Evolutionary conservation across 1,140 invertebrate genomes (phyloP), one percentile per base, ranked within the genome.

Genomic region (Neodiprion pinetum): DNA sequence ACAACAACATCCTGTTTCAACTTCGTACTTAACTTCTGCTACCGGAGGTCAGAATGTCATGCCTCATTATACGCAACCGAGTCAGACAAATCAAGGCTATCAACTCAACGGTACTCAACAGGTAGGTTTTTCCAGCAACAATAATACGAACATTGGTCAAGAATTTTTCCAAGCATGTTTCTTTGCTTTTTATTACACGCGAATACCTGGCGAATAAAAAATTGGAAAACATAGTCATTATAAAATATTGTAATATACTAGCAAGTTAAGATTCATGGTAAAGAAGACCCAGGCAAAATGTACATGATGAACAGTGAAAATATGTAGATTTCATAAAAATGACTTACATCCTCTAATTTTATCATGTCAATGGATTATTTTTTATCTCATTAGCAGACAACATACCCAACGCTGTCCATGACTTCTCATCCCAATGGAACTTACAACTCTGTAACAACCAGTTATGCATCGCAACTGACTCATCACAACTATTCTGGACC

Each of bases 31-130:
- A 47, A 80, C 85, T 49, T 85, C 84, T 67, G 81, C 80, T 23
- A 61, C 11, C 0, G n/a, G 11, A 9, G 86, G 81, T 78, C 87
- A 89, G 77, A 86, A 76, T 71, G 82, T 82, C 14, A 80, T 88
- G 72, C 76, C 86, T 68, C 86, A 85, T 80, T 88, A 88, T 67
- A 86, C 82, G 73, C 86, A 88, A 77, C 75, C 87, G 49, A 75
- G 73, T 48, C 83, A 84, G 67, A 81, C 82, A 67, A 80, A 81
- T 73, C 85, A 85, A 74, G 83, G 74, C 77, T 88, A 80, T 82
- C 86, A 87, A 76, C 79, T 86, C 23, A 88, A 88, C 73, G 87
- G 87, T 48, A 85, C 82, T 77, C 87, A 88, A 76, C 82, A 84
- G 80, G 86, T 87, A 48, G 78, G 75, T 68, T 10, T 48, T 72